Base-by-base conservation (phyloP, 2,888 invertebrate species). In the Spicauda simplicius region DNA sequence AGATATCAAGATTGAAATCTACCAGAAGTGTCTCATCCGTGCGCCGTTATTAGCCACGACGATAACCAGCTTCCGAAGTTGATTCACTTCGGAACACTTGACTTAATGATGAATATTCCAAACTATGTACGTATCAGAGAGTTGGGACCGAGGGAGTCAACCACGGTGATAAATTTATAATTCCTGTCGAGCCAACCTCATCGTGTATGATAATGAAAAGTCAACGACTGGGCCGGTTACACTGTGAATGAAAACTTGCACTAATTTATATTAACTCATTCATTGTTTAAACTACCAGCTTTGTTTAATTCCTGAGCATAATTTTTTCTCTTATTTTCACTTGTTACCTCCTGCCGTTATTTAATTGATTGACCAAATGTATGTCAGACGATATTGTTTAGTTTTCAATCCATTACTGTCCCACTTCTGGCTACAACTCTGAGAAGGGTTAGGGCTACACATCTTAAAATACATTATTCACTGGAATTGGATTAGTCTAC, bases 181-280 rank as follows among this genome's bases (percentile, higher is more conserved):
- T 81, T 81, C 80, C 68, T 73, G 74, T 76, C 77, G 72, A 79
- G 77, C 74, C 73, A 78, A 80, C 74, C 84, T 88, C 88, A 88
- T 88, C 80, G 73, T 72, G 76, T 88, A 87, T 88, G 84, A 85
- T 88, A 88, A 89, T 88, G 82, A 79, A 83, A 84, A 84, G 80
- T 82, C 81, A 81, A 83, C 82, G 77, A 77, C 76, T 81, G 74
- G 77, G 76, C 77, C 76, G 78, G 53, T 80, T 79, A 75, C 70
- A 76, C 74, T 80, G 79, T 80, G 78, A 79, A 80, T 76, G 73
- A 77, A 79, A 74, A 75, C 60, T 67, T 16, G 41, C 25, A 20
- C 50, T 57, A 61, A 57, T 41, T 67, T 74, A 73, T 72, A 72
- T 69, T 68, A 63, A 70, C 61, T 57, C 20, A 64, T 69, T 70